phyloP scores from a whole-genome alignment of 2,113 vertebrate genomes.

The Pungitius pungitius region DNA sequence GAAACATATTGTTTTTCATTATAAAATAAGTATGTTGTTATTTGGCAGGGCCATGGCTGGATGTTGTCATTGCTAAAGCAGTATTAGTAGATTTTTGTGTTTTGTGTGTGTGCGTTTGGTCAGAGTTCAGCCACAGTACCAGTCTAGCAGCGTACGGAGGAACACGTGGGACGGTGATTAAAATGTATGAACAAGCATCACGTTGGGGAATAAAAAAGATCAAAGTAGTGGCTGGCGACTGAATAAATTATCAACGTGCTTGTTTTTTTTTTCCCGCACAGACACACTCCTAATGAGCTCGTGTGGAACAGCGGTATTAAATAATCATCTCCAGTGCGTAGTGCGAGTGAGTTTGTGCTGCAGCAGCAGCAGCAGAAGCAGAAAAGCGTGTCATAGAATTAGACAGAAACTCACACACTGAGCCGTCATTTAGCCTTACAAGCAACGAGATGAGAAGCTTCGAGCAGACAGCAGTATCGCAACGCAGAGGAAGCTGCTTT shows the following conservation, averaged over 20 bases:
- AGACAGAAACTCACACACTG: slow-evolving; percentile 26
- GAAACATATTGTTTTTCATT: background rate
- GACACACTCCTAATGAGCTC: slow-evolving; percentile 50
- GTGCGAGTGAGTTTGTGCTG: slow-evolving; percentile 19
- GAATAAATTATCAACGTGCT: slow-evolving; percentile 58
- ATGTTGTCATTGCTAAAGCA: background rate
- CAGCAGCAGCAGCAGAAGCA: background rate
- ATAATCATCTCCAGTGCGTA: slow-evolving; percentile 39
- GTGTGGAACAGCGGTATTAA: slow-evolving; percentile 46
- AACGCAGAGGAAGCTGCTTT: slow-evolving; percentile 56
- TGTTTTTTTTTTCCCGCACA: slow-evolving; percentile 50
- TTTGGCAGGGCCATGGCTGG: background rate
- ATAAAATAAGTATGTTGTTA: background rate
- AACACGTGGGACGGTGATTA: slow-evolving; percentile 48
- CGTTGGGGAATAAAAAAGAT: slow-evolving; percentile 52
- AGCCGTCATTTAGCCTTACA: slow-evolving; percentile 48
- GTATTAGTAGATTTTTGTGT: background rate
- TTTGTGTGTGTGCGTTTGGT: slow-evolving; percentile 24
- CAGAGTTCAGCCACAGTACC: slow-evolving; percentile 50
- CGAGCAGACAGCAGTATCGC: slow-evolving; percentile 35
- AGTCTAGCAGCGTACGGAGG: slow-evolving; percentile 1
- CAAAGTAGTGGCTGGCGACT: slow-evolving; percentile 55
- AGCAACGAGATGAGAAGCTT: slow-evolving; percentile 42
- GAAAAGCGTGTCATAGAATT: slow-evolving; percentile 33
- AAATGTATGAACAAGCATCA: slow-evolving; percentile 52